Percentiles rank a stretch among this genome's conserved stretches.
Conservation (phyloP, 2,113 vertebrate genomes). For the Lucifuga dentata region DNA sequence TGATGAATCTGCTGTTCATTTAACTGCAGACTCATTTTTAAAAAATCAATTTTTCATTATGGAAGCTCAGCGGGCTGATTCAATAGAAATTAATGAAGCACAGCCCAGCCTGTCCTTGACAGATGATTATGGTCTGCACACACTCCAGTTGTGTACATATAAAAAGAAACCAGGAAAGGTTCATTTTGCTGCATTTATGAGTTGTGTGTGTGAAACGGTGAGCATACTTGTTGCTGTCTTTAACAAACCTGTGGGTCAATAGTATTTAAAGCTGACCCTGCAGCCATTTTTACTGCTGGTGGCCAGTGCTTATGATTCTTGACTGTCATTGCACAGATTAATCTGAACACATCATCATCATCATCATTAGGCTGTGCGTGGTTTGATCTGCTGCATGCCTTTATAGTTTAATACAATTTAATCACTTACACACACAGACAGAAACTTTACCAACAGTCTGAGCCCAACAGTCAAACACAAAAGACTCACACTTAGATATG, state of each 20-base stretch:
- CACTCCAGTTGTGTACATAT: not conserved
- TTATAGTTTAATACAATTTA: slow-evolving; percentile 19
- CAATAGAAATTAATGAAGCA: slow-evolving; percentile 6
- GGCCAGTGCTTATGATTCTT: not conserved
- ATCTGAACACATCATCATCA: too few species aligned
- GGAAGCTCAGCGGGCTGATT: slow-evolving; percentile 1
- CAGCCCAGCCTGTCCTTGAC: not conserved
- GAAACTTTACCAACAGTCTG: not conserved
- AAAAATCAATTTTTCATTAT: slow-evolving; percentile 51
- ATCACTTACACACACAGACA: slow-evolving; percentile 9
- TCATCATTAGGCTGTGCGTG: too few species aligned
- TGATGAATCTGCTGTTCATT: slow-evolving; percentile 28
- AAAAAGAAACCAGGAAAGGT: too few species aligned
- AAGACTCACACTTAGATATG: slow-evolving; percentile 29
- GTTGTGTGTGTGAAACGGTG: not conserved
- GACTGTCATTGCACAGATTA: slow-evolving; percentile 26
- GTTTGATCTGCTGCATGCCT: not conserved
- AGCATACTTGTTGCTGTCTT: slow-evolving; percentile 1
- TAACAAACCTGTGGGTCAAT: not conserved
- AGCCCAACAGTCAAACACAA: slow-evolving; percentile 14
- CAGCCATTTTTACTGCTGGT: not conserved
- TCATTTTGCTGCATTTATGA: too few species aligned
- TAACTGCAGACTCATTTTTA: slow-evolving; percentile 28
- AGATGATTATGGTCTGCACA: not conserved
- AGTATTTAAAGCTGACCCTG: not conserved